Evolutionary conservation across 2,113 vertebrate genomes (phyloP), one percentile per base, ranked within the genome.

Genomic region (Prochilodus magdalenae): DNA sequence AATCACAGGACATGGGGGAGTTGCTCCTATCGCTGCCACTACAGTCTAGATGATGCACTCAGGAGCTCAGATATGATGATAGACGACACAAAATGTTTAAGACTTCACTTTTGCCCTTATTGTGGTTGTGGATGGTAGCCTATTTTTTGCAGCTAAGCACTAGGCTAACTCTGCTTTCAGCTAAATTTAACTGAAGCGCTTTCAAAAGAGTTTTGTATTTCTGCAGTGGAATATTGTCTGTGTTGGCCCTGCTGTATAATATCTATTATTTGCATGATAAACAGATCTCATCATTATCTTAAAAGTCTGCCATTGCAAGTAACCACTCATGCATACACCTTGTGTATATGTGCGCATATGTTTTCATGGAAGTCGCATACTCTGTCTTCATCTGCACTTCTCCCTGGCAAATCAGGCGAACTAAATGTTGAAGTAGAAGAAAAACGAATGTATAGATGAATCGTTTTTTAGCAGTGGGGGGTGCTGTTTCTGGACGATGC

Each of bases 401-500:
- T 73, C 40, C 51, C 73, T 49, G 62, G 59, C 71, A 81, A 57
- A 55, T 73, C 36, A 75, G 69, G 76, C 51, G 30, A n/a, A 77
- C 44, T 59, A 60, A 83, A 83, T 86, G 67, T 85, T 82, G 63
- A 86, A 83, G 63, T 16, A 4, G 22, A 69, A 74, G 36, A 86
- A 76, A 86, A 77, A 27, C 63, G 66, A 55, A 49, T 73, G 33
- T 70, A 85, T 85, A 88, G 78, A 60, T 49, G 67, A 75, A 83
- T 81, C 18, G 47, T 82, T 80, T 85, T 78, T 86, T 51, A 82
- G 36, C 15, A 47, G 3, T 24, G 20, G 30, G 24, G 73, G 63
- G 74, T 18, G 66, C 33, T 24, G 14, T 33, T 87, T 76, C 66
- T 81, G 77, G 85, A 47, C 36, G 60, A 30, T 29, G 44, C 77